Conservation (phyloP, 1,140 invertebrate species). For the Leucophenga varia region DNA sequence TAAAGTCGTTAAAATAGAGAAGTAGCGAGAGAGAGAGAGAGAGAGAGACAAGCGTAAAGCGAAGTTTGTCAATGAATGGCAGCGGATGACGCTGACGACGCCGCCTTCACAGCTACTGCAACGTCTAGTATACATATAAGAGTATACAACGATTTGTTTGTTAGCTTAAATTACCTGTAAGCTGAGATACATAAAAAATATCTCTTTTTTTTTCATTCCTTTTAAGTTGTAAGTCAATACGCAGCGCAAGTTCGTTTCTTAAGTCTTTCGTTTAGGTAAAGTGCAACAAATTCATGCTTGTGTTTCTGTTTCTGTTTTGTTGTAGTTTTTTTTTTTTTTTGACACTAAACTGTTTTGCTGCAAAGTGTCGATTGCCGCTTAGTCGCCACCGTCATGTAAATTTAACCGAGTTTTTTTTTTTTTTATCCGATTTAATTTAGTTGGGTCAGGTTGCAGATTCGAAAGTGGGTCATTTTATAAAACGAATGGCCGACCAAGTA, state of each 20-base stretch:
- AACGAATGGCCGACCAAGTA: not conserved
- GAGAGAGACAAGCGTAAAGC: too few species aligned
- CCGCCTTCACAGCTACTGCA: constrained; percentile 28
- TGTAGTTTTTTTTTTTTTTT: constrained; percentile 1
- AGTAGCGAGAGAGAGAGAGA: too few species aligned
- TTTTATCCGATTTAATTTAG: constrained; percentile 33
- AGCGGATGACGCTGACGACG: not conserved
- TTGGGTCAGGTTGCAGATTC: constrained; percentile 54
- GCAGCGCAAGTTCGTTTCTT: constrained; percentile 49
- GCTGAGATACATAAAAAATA: too few species aligned
- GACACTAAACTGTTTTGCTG: constrained; percentile 50
- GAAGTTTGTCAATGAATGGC: too few species aligned
- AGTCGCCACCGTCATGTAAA: not conserved
- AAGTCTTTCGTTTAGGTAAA: constrained; percentile 50
- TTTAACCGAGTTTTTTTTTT: constrained; percentile 42
- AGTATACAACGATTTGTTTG: too few species aligned
- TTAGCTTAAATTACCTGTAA: constrained; percentile 31
- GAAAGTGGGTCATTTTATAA: constrained; percentile 51
- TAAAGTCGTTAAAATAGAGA: too few species aligned
- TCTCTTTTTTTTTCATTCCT: too few species aligned
- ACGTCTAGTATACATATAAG: not conserved
- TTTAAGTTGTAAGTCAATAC: too few species aligned
- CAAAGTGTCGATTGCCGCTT: constrained; percentile 38
- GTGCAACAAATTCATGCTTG: too few species aligned
- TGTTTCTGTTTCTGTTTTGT: too few species aligned